Percentiles rank a stretch among this genome's conserved stretches.
Evolutionary conservation across 2,113 vertebrate species (phyloP).

Genomic region (human (Homo sapiens)): DNA sequence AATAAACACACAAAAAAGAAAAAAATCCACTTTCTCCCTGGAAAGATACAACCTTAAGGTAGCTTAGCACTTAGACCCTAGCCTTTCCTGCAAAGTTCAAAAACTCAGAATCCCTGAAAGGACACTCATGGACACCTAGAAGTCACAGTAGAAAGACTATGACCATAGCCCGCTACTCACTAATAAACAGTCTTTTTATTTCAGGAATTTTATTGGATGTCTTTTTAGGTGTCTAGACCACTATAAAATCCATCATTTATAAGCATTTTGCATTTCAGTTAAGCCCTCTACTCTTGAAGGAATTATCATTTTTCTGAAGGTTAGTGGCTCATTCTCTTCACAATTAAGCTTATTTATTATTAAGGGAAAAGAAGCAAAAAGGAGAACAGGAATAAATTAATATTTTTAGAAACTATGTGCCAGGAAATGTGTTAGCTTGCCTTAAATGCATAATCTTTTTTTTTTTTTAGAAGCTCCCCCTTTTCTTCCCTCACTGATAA

Average conservation of each 20-base stretch:
- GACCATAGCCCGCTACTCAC: background rate
- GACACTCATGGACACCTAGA: background rate
- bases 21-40: background rate
- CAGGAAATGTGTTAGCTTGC: background rate
- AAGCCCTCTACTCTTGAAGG: conserved; percentile 35
- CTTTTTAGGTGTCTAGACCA: background rate
- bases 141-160: background rate
- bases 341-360: conserved; percentile 9
- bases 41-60: background rate
- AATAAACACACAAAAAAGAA: background rate
- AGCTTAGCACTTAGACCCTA: background rate
- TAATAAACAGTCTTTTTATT: background rate
- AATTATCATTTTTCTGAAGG: conserved; percentile 37
- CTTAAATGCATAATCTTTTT: background rate
- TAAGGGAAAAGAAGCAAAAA: background rate
- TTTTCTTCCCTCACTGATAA: conserved; percentile 11
- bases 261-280: conserved; percentile 21
- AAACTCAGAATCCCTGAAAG: background rate
- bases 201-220: background rate
- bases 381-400: background rate
- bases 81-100: background rate
- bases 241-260: conserved; percentile 6
- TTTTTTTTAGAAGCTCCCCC: background rate
- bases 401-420: conserved; percentile 1
- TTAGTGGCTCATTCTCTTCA: conserved; percentile 3